These are phyloP conservation scores for Caloenas nicobarica DNA, from an alignment of 2,113 vertebrate genomes.

Conservation along the genomic window DNA sequence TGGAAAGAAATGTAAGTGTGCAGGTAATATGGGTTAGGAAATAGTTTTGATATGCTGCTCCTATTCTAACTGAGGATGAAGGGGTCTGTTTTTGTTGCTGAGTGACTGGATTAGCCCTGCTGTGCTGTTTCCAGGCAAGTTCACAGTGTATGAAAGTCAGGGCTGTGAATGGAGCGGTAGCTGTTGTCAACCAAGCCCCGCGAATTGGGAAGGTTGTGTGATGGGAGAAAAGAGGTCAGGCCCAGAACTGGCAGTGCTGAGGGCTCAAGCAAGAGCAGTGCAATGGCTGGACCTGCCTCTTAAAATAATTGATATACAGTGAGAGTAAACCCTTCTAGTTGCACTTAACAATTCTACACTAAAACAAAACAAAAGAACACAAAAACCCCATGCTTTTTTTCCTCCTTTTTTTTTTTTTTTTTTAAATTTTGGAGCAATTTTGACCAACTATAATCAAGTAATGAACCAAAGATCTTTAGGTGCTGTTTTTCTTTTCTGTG, in stretches of 20 bases:
- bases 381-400: no score
- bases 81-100: background rate
- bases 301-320: background rate
- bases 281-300: background rate
- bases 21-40: background rate
- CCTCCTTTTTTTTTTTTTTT: background rate
- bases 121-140: background rate
- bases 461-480: background rate
- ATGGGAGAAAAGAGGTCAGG: background rate
- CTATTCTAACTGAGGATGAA: rapidly evolving
- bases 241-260: background rate
- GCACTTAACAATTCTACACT: background rate
- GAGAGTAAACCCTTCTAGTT: background rate
- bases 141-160: background rate
- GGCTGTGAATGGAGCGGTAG: background rate
- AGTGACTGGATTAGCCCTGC: background rate
- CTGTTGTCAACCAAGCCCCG: background rate
- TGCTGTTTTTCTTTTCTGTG: background rate
- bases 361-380: background rate
- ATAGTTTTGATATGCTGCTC: background rate
- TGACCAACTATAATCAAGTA: background rate
- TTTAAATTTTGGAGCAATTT: background rate
- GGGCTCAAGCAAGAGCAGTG: background rate
- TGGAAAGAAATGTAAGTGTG: background rate
- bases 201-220: background rate